Base-by-base conservation (phyloP, 2,888 invertebrate genomes). In the Drosophila austrosaltans region DNA sequence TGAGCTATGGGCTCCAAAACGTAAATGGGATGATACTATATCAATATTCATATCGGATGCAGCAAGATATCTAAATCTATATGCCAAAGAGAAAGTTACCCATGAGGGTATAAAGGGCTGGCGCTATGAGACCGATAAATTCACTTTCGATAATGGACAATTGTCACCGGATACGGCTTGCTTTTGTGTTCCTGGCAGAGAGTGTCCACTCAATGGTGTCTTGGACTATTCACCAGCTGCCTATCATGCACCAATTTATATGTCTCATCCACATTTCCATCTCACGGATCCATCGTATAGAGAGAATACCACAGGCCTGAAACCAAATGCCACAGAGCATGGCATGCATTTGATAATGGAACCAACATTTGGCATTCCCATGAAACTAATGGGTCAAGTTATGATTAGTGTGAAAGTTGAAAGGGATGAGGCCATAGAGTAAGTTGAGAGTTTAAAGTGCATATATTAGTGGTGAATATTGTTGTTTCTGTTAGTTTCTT, bases 201-300 rank as follows among this genome's bases (percentile, higher is more conserved):
- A 81, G n/a, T 94, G 94, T 85, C 85, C 94, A 0, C 79, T 81
- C 66, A 81, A 89, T 72, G 97, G 97, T 6, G 94, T 95, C 0
- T 93, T 96, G 25, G 95, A 96, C 91, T 95, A 96, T 75, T 95
- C 96, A 0, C 91, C 92, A 16, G 96, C 96, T 83, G 94, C 95
- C 67, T 95, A 93, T 91, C 95, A 95, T n/a, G 96, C 96, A 3
- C 97, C 97, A 0, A 95, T 95, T 32, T 96, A 95, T 91, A 93
- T 97, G 56, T 96, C 96, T 0, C 94, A 95, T 89, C 97, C 97
- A 1, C 97, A 97, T 92, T 97, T 97, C 92, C 94, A 95, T 77
- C 91, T 95, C 86, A 94, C 96, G 0, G 96, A 97, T 92, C 94
- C 94, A 0, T 92, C 92, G 80, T 97, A 96, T 82, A 90, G 93